A percentile compares a stretch with the other conserved stretches of the same genome.
Evolutionary conservation across 1,140 invertebrate species (phyloP).

Genomic region (Coptotermes formosanus): DNA sequence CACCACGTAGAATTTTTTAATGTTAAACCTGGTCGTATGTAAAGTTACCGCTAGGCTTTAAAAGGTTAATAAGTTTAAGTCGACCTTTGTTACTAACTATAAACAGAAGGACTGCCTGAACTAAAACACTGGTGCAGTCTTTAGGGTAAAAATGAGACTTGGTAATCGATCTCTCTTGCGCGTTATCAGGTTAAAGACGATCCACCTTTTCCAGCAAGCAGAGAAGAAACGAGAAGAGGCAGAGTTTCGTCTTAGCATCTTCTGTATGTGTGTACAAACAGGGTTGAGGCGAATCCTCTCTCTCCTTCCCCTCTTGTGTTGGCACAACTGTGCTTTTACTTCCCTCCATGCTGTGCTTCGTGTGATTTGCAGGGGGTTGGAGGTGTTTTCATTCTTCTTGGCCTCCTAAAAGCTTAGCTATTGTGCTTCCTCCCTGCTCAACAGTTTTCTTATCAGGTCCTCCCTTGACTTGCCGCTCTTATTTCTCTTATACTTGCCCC

Average conservation of each 20-base stretch:
- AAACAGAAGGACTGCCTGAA: too few relatives aligned
- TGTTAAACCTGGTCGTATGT: too few relatives aligned
- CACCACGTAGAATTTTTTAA: too few relatives aligned
- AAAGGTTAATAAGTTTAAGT: too few relatives aligned
- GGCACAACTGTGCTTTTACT: background rate
- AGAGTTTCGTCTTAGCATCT: background rate
- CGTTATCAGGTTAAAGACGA: background rate
- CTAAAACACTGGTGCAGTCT: background rate
- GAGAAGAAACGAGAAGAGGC: background rate
- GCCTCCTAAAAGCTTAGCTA: conserved; percentile 15
- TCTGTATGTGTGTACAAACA: background rate
- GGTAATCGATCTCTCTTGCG: background rate
- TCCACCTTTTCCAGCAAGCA: background rate
- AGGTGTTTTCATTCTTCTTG: background rate
- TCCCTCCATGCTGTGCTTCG: background rate
- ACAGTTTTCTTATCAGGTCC: background rate
- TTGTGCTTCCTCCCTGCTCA: conserved; percentile 1
- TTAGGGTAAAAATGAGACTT: background rate
- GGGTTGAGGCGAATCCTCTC: background rate
- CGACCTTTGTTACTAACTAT: too few relatives aligned
- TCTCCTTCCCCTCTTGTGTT: background rate
- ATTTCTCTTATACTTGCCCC: conserved; percentile 2
- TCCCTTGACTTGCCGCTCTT: background rate
- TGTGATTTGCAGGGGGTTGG: conserved; percentile 9
- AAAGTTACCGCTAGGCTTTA: too few relatives aligned